Base-by-base conservation (phyloP, 2,113 vertebrate genomes). In the Ploceus nigricollis region DNA sequence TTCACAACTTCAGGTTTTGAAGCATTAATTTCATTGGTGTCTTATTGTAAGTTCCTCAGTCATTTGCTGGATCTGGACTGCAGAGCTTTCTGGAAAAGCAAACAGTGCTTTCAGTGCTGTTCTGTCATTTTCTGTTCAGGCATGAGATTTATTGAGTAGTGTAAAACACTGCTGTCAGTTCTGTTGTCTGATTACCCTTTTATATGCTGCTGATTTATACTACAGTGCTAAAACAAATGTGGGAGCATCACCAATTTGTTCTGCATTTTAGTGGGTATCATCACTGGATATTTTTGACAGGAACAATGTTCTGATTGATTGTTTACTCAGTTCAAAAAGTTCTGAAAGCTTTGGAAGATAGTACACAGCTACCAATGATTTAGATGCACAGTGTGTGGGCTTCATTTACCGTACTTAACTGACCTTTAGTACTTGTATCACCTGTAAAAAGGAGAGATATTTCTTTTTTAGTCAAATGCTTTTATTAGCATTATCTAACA, bases 141-240 rank as follows among this genome's bases (percentile, higher is more conserved):
- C 45, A 51, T 39, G 53, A 78, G 81, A 89, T 94, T 94, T 89
- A 79, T 60, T 56, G 57, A 87, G 45, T 37, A 71, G 30, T 60
- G 76, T 75, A 61, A 82, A 90, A 94, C 33, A 48, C 10, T 78
- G 33, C 58, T 93, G 81, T 88, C 89, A 57, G 33, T 81, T 86
- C 53, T 92, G 73, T 77, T 93, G 35, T 83, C 88, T 90, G 87
- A 84, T 82, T 94, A 68, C 33, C 54, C 53, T 95, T 89, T 82
- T 86, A 94, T 89, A 45, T 89, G 65, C 23, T 77, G 40, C 30
- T 91, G 91, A 92, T 90, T 83, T 93, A 87, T 78, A 81, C 72
- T 89, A 30, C n/a, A 80, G 40, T 72, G 28, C 42, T 90, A 85
- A 95, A 94, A 92, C 82, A 95, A 90, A 89, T 84, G 82, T 68